A percentile compares a stretch with the other conserved stretches of the same genome.
Evolutionary conservation across 2,797 vertebrate genomes (phyloP).

Genomic region (Gymnocypris eckloni): DNA sequence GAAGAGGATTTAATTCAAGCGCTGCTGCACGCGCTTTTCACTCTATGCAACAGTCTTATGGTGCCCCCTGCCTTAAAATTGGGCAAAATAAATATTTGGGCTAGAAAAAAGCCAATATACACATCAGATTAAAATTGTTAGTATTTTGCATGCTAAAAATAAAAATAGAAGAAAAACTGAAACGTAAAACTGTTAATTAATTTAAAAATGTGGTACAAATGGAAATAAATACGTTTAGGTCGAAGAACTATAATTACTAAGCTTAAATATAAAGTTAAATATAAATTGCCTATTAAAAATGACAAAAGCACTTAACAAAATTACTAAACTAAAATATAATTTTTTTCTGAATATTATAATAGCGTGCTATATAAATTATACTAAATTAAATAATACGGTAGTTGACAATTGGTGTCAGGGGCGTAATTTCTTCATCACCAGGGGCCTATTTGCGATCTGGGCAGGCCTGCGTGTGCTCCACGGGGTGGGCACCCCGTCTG

Average conservation of each 20-base stretch:
- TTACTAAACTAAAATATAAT: background rate
- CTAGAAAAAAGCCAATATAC: background rate
- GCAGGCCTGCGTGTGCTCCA: no score
- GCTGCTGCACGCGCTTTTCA: background rate
- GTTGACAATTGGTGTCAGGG: background rate
- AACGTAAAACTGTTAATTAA: background rate
- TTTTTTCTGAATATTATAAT: background rate
- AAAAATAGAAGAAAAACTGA: background rate
- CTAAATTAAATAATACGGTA: background rate
- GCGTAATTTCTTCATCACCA: no score
- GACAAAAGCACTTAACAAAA: background rate
- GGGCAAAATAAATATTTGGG: background rate
- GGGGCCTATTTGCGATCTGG: no score
- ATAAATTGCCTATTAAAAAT: background rate
- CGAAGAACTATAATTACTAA: background rate
- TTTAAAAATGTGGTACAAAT: no score
- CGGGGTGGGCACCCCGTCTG: no score
- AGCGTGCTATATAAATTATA: background rate
- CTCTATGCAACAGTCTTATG: background rate
- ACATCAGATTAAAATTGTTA: background rate
- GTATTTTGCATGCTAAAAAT: background rate
- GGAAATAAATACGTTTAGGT: background rate
- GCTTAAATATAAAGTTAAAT: background rate
- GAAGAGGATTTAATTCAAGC: slow-evolving; percentile 17
- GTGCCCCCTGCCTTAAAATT: slow-evolving; percentile 26